These are phyloP conservation scores for Corythornis cristatus DNA, from an alignment of 2,113 vertebrate genomes.

Conservation along the genomic window DNA sequence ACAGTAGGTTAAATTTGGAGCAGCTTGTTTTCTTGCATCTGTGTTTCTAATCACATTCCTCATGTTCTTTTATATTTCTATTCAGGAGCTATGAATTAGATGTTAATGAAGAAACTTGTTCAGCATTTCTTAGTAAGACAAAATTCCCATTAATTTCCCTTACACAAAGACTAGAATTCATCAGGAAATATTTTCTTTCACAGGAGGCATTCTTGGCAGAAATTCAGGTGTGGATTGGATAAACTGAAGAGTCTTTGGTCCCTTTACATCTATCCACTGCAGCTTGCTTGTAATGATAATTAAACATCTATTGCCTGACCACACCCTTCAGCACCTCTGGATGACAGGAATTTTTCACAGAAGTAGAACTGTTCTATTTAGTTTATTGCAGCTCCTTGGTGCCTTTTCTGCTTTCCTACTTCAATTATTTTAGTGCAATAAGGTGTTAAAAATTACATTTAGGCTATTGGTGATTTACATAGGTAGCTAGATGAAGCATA, in stretches of 20 bases:
- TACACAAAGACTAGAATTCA: background rate
- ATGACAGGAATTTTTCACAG: background rate
- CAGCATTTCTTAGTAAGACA: background rate
- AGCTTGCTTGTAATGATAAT: background rate
- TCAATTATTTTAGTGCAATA: background rate
- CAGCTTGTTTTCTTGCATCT: background rate
- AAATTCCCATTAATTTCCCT: background rate
- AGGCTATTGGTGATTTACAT: background rate
- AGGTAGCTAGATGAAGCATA: background rate
- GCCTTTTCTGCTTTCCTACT: background rate
- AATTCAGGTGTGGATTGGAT: background rate
- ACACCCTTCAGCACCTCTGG: background rate
- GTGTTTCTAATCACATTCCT: background rate
- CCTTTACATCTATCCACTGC: background rate
- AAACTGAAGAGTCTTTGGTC: background rate
- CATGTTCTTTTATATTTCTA: background rate
- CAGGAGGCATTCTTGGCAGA: background rate
- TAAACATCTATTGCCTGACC: background rate
- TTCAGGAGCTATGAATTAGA: conserved; percentile 12
- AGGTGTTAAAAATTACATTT: background rate
- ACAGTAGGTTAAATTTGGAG: background rate
- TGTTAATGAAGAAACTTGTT: background rate
- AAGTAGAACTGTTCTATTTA: background rate
- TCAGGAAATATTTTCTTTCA: background rate
- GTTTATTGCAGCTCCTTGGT: background rate